Evolutionary conservation across 2,113 vertebrate species (phyloP), one percentile per base, ranked within the genome.

Genomic region (Myotis yumanensis): DNA sequence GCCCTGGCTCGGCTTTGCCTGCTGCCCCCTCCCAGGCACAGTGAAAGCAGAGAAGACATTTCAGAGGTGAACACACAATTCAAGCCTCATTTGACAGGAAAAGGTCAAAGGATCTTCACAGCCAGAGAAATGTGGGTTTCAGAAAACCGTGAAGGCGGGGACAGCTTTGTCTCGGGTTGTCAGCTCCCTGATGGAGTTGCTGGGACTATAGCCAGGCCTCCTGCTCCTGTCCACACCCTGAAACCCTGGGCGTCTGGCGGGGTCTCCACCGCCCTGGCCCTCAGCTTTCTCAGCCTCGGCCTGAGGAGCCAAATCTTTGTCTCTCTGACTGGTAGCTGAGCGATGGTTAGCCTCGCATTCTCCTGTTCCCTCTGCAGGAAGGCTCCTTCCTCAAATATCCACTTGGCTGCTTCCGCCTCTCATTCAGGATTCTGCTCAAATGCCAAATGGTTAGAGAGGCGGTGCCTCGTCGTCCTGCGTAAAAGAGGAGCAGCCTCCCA

Each of bases 191-290:
- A 20, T 1, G 2, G 12, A 25, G 43, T 8, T 20, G 0, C 5
- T 22, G 4, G 35, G 25, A 30, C 25, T 5, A 12, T 1, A 15
- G 18, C 25, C 54, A 18, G 64, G 35, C 5, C 25, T 28, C 54
- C 30, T 8, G 15, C 35, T 59, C 40, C 73, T 15, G 43, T 30
- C 28, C 28, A 59, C 11, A 40, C 35, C 32, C 1, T 3, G 18
- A 43, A 23, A 12, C n/a, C 2, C 6, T 11, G 28, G 4, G 35
- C 1, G 22, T 15, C 17, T 48, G 4, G 28, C 0, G 0, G 6
- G 1, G 14, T 64, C 43, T 4, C 14, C 3, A 4, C 28, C 22
- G 54, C 37, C 32, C 40, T 30, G 46, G 8, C 11, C 46, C 72
- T 85, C 80, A 17, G n/a, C 48, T 48, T 85, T 48, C 62, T 57